Evolutionary conservation across 1,140 invertebrate species (phyloP).

Genomic region (Thaumatotibia leucotreta): DNA sequence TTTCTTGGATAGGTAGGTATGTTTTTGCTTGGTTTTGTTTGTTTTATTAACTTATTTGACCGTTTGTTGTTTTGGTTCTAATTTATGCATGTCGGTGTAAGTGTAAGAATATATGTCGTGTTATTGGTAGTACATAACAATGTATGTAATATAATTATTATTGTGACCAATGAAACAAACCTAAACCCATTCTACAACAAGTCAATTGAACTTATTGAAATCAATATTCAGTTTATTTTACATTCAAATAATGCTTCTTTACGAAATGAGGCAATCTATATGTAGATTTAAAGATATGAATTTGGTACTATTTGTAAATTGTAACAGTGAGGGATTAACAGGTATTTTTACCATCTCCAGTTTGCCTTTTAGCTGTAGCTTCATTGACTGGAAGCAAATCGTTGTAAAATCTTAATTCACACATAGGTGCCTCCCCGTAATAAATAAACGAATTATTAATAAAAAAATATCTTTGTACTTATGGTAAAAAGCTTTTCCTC

Average conservation of each 20-base stretch:
- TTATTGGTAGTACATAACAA: conserved; percentile 23
- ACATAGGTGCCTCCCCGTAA: not conserved
- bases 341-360: not conserved
- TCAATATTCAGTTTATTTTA: not conserved
- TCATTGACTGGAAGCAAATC: not conserved
- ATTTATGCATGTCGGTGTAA: conserved; percentile 46
- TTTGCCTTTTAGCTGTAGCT: not conserved
- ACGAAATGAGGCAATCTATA: not conserved
- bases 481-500: not conserved
- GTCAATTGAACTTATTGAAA: conserved; percentile 42
- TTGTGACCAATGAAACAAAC: conserved; percentile 8
- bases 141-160: conserved; percentile 16
- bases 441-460: not conserved
- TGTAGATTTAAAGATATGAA: not conserved
- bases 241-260: not conserved
- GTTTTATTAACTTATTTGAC: conserved; percentile 64
- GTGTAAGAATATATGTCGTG: conserved; percentile 34
- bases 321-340: conserved; percentile 1
- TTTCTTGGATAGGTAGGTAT: conserved; percentile 20
- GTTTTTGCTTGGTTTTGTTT: conserved; percentile 59
- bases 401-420: not conserved
- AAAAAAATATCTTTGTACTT: not conserved
- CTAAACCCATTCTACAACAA: conserved; percentile 21
- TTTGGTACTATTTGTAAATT: not conserved
- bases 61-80: conserved; percentile 53